Evolutionary conservation across 2,113 vertebrate genomes (phyloP).

Genomic region (Clarias magur): DNA sequence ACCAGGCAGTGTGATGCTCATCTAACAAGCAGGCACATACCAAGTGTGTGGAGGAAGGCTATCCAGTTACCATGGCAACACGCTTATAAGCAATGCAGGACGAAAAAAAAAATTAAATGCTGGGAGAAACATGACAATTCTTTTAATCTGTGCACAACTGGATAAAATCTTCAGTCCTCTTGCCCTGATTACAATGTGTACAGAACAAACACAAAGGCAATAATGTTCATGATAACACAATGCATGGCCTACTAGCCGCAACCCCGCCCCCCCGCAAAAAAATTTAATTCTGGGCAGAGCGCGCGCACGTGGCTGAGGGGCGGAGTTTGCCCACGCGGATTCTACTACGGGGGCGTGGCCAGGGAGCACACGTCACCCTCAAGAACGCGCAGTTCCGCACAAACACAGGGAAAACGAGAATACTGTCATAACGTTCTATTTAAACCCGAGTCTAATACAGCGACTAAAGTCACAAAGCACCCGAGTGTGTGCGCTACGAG

Average conservation of each 20-base stretch:
- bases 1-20: slow-evolving; percentile 18
- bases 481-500: too few species aligned
- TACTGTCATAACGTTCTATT: background rate
- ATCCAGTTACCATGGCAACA: slow-evolving; percentile 26
- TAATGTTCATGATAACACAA: background rate
- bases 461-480: background rate
- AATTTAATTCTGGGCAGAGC: too few species aligned
- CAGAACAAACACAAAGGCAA: background rate
- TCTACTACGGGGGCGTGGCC: slow-evolving; percentile 50
- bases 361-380: slow-evolving; percentile 69
- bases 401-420: slow-evolving; percentile 8
- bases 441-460: background rate
- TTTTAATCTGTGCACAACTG: slow-evolving; percentile 2
- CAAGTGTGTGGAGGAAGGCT: slow-evolving; percentile 22
- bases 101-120: background rate
- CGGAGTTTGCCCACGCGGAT: slow-evolving; percentile 49
- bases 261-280: too few species aligned
- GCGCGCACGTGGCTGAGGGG: slow-evolving; percentile 77
- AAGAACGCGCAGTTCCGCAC: slow-evolving; percentile 46
- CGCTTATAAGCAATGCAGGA: slow-evolving; percentile 5
- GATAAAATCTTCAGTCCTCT: background rate
- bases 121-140: background rate
- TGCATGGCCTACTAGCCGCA: too few species aligned
- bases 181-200: background rate
- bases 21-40: slow-evolving; percentile 25